Conservation (phyloP, 2,888 invertebrate genomes). For the Tillus elongatus region DNA sequence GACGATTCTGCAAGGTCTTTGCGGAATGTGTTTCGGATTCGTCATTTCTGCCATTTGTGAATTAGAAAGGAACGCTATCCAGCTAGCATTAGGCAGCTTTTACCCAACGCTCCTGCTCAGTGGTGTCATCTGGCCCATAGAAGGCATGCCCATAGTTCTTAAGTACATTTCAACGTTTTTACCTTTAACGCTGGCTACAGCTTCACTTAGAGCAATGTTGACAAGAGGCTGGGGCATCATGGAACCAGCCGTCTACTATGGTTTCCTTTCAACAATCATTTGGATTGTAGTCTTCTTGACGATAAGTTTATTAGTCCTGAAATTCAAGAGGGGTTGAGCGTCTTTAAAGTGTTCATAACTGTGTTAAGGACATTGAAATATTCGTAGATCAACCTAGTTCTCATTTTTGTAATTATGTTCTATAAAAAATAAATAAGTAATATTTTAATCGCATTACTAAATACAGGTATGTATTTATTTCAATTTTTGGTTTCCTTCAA, state of each 20-base stretch:
- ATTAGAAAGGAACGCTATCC: slow-evolving; percentile 86
- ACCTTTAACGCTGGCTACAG: slow-evolving; percentile 88
- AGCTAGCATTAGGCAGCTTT: slow-evolving; percentile 86
- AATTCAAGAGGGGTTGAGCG: slow-evolving; percentile 66
- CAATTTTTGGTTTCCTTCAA: no score
- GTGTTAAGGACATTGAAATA: neutral
- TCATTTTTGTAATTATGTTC: no score
- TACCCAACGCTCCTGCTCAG: slow-evolving; percentile 87
- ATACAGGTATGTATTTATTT: no score
- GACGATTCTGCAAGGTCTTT: slow-evolving; percentile 81
- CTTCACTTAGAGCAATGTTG: slow-evolving; percentile 75
- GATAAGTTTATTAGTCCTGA: slow-evolving; percentile 70
- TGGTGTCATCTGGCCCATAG: slow-evolving; percentile 94
- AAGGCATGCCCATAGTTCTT: slow-evolving; percentile 83
- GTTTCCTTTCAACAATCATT: slow-evolving; percentile 72
- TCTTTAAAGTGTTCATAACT: slow-evolving; percentile 9
- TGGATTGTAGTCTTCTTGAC: slow-evolving; percentile 80
- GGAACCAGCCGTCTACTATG: slow-evolving; percentile 77
- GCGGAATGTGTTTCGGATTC: slow-evolving; percentile 96
- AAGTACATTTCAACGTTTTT: slow-evolving; percentile 70
- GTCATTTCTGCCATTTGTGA: slow-evolving; percentile 89
- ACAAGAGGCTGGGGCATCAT: slow-evolving; percentile 79
- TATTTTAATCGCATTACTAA: no score
- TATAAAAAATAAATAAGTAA: no score
- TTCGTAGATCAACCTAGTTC: no score